Conservation (phyloP, 2,113 vertebrate species). For the Rhinoptilus africanus region DNA sequence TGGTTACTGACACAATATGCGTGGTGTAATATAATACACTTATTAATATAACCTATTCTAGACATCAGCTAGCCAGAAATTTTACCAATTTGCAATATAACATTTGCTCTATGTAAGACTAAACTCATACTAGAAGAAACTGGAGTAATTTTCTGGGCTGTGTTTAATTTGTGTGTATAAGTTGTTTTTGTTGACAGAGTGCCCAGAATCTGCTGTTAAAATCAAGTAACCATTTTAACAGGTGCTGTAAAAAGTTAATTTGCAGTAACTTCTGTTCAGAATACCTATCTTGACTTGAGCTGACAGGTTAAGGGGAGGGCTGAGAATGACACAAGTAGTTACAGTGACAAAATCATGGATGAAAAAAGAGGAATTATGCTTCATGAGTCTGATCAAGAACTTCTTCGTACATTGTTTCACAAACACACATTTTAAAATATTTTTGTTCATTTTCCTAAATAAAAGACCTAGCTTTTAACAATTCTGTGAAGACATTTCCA, state of each 20-base stretch:
- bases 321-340: neutral
- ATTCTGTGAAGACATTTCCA: neutral
- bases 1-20: neutral
- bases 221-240: neutral
- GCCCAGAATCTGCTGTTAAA: slow-evolving; percentile 8
- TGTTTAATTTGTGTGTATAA: neutral
- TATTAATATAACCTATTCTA: neutral
- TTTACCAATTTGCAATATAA: neutral
- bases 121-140: neutral
- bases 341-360: neutral
- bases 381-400: neutral
- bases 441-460: neutral
- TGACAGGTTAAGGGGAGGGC: neutral
- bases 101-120: neutral
- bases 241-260: neutral
- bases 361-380: neutral
- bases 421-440: neutral
- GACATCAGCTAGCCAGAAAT: neutral
- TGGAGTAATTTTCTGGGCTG: neutral
- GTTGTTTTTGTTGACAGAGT: neutral
- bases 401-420: neutral
- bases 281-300: no score
- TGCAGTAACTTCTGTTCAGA: neutral
- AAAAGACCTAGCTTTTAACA: neutral
- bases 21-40: neutral